These are phyloP conservation scores for Reticulitermes lucifugus DNA, from an alignment of 2,888 invertebrate genomes.

Conservation along the genomic window DNA sequence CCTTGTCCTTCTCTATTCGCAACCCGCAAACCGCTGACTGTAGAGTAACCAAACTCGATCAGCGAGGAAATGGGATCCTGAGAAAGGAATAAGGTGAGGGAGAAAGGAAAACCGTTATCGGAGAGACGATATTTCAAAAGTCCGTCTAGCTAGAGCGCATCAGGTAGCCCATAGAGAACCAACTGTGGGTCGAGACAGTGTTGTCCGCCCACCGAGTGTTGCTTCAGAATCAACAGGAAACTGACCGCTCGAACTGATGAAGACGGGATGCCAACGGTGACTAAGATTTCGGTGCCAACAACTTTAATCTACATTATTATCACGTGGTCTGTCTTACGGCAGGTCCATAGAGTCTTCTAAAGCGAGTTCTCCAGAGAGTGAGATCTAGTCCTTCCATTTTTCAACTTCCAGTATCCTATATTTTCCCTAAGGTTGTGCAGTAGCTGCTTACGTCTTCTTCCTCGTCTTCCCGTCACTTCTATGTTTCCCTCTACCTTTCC, in stretches of 20 bases:
- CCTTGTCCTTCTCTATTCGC: not conserved
- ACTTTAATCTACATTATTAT: no score
- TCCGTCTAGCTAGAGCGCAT: constrained; percentile 37
- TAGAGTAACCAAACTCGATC: constrained; percentile 48
- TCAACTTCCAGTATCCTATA: no score
- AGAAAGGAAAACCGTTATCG: constrained; percentile 34
- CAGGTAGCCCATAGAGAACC: constrained; percentile 45
- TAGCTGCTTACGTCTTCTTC: no score
- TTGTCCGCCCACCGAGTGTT: not conserved
- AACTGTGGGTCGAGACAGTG: constrained; percentile 17
- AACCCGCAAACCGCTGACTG: constrained; percentile 32
- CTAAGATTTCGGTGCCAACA: no score
- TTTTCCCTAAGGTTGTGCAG: no score
- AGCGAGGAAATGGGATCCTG: constrained; percentile 45
- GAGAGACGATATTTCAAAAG: constrained; percentile 49
- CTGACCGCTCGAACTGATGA: not conserved
- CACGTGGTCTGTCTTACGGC: no score
- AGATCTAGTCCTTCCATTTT: no score
- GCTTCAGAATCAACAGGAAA: constrained; percentile 23
- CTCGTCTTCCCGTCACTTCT: no score
- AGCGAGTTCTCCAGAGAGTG: no score
- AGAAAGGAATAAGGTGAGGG: constrained; percentile 22
- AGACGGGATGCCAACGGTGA: no score
- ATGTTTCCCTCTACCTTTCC: no score
- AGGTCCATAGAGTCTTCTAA: no score